Conservation (phyloP, 2,797 vertebrate species). For the Propithecus deckenii region DNA sequence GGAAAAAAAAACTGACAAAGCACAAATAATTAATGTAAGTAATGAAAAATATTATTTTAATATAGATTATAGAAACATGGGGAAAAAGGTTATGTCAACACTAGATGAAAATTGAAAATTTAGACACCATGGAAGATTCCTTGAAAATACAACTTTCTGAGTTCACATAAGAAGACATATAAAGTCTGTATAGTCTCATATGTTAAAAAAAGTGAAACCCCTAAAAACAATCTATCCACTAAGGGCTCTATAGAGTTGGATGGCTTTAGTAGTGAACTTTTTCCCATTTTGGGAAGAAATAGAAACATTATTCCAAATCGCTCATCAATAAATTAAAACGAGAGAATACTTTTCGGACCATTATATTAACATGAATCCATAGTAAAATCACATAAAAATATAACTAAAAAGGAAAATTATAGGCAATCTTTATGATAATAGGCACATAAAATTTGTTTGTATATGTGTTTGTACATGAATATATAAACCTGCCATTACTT, state of each 20-base stretch:
- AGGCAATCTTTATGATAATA: neutral
- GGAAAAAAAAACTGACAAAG: neutral
- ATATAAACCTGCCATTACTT: neutral
- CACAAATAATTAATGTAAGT: neutral
- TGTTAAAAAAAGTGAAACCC: neutral
- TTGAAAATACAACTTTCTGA: neutral
- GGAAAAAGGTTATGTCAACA: neutral
- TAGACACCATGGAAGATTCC: neutral
- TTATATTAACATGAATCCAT: neutral
- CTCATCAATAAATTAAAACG: neutral
- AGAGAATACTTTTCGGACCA: neutral
- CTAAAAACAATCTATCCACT: neutral
- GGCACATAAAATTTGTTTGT: neutral
- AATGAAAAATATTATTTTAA: neutral
- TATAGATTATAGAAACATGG: neutral
- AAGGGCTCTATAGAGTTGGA: neutral
- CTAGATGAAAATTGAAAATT: neutral
- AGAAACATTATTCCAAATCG: neutral
- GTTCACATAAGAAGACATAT: neutral
- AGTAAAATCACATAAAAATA: neutral
- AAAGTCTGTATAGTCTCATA: neutral
- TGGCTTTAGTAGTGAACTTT: neutral
- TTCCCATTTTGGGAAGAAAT: neutral
- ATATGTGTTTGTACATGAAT: neutral
- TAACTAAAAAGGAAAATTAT: neutral